Percentiles rank a stretch among this genome's conserved stretches.
These are phyloP conservation scores for Falco rusticolus DNA, from an alignment of 2,797 vertebrate genomes.

Conservation along the genomic window DNA sequence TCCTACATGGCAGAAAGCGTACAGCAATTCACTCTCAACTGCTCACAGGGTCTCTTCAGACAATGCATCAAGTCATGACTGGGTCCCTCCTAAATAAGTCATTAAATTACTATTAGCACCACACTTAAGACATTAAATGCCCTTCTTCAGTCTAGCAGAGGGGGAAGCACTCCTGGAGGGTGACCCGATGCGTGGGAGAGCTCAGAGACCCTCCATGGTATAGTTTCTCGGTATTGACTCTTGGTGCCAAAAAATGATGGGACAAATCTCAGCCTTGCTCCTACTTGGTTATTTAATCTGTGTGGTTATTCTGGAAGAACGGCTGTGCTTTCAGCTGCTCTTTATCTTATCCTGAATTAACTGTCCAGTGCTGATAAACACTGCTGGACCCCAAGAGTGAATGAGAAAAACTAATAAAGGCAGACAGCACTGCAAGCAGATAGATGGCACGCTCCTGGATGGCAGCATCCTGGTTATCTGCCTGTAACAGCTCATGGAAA, in stretches of 20 bases:
- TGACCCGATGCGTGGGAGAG: accelerated
- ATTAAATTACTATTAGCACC: background rate
- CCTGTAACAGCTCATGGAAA: background rate
- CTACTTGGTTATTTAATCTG: background rate
- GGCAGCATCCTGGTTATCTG: background rate
- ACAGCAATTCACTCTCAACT: background rate
- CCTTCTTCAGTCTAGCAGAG: background rate
- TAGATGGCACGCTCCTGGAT: accelerated
- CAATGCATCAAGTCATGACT: background rate
- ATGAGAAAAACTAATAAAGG: background rate
- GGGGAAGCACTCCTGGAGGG: background rate
- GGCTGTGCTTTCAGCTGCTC: background rate
- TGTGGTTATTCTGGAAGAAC: background rate
- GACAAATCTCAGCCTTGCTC: background rate
- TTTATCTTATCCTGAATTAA: background rate
- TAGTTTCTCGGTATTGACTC: background rate
- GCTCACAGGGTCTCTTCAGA: background rate
- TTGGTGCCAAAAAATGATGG: accelerated
- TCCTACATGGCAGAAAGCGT: background rate
- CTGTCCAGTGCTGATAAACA: background rate
- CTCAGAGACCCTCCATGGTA: background rate
- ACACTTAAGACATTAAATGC: background rate
- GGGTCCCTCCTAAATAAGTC: background rate
- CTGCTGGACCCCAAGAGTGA: background rate
- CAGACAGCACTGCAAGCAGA: accelerated